Base-by-base conservation (phyloP, 2,113 vertebrate species). In the Cyanoderma ruficeps region DNA sequence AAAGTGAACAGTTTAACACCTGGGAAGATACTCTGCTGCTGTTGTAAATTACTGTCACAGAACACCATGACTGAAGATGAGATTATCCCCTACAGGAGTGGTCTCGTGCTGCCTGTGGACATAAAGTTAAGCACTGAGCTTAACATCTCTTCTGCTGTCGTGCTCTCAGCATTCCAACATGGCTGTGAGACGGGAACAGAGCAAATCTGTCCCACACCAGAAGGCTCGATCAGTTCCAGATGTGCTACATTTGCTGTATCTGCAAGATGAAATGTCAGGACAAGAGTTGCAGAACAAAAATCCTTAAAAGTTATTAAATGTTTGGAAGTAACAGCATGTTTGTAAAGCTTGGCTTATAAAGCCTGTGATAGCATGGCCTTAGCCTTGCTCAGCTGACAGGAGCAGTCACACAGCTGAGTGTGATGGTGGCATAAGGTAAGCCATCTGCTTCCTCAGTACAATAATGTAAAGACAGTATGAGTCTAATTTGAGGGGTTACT, bases 151-250 rank as follows among this genome's bases (percentile, higher is more conserved):
- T 82, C 69, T 87, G 72, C 83, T 90, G 50, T 89, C 1, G 0
- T 87, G 78, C 69, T 91, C 84, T 75, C 87, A 56, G 60, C 74
- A 18, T 89, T 89, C 49, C 87, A 82, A 1, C 24, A 11, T 82
- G 84, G 78, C 78, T 85, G 60, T 84, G 81, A 82, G 90, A 71
- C 1, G 3, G 84, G 49, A 94, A 84, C 27, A 56, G 65, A 68
- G 84, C 84, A 91, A 89, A 93, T 90, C 78, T 95, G 4, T 94
- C 90, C 82, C 94, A 71, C 92, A 89, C 78, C 61, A 94, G 85
- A 79, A 79, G 70, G 39, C 57, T 94, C 9, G 0, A 85, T 93
- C 70, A 28, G 52, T 94, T 96, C 96, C 95, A 96, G 72, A 95
- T 97, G 90, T 94, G 78, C 78, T 90, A 2, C 71, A 50, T 91